Evolutionary conservation across 2,113 vertebrate species (phyloP), one percentile per base, ranked within the genome.

Genomic region (Anguilla japonica): DNA sequence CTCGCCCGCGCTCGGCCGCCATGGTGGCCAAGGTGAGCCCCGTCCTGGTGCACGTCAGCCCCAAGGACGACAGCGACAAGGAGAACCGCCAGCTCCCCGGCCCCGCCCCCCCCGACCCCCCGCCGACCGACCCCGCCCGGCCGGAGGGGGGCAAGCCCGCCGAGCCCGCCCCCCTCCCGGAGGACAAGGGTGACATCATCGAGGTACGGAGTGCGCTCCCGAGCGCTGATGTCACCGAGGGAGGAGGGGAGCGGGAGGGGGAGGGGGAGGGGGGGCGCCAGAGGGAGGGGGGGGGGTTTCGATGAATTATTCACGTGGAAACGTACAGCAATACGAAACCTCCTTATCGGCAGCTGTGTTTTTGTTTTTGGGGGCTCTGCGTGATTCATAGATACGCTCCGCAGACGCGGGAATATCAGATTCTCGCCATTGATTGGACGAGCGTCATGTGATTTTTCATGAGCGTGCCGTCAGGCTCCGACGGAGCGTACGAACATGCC

Each of bases 1-100:
- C 98, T 84, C 96, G 97, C 78, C 96, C 98, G 75, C 96, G 98
- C 63, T 98, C 97, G 83, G 95, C 96, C 0, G 90, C 95, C 50
- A 91, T 96, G 87, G 91, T 94, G 50, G 89, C 96, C 57, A 99
- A 97, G 92, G 86, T 94, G 92, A 93, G 92, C 84, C 92, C 92
- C 5, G 92, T 93, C 83, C 87, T 95, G 87, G 95, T 95, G 60
- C 86, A 91, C 0, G 90, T 91, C 0, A 88, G 85, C 84, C 89
- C 95, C 43, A 98, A 96, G 89, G 96, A 96, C 90, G 96, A 96
- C 91, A 96, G 92, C 40, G 93, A 94, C 92, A 98, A 97, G 83
- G 94, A 96, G 92, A 96, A 96, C 84, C 71, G 91, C 83, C 71
- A 91, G 0, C 78, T 87, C 83, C 92, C 91, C 1, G 90, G 60